A percentile compares a stretch with the other conserved stretches of the same genome.
Conservation (phyloP, 2,113 vertebrate genomes). For the Silurus glanis region DNA sequence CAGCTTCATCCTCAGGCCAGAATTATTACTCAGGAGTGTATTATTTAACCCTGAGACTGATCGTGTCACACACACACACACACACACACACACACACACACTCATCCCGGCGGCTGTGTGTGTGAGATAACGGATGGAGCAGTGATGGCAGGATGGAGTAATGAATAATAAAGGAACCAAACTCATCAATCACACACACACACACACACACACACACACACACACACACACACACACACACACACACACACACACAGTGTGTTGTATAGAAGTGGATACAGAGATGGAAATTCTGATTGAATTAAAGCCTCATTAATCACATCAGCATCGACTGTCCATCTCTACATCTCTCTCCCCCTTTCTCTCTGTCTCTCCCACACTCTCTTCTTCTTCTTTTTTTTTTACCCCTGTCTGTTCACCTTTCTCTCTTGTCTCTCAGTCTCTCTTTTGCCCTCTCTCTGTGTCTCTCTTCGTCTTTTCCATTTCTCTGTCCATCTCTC, state of each 20-base stretch:
- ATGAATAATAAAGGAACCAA: constrained; percentile 23
- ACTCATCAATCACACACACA: constrained; percentile 2
- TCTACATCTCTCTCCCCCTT: background rate
- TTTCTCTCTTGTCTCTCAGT: background rate
- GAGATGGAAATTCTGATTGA: constrained; percentile 87
- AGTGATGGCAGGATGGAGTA: background rate
- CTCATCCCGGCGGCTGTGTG: background rate
- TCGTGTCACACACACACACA: background rate
- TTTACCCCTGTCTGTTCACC: background rate
- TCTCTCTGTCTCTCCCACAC: background rate
- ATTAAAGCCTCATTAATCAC: constrained; percentile 95
- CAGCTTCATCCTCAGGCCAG: background rate
- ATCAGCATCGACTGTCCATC: constrained; percentile 56
- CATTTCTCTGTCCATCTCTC: background rate
- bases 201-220: background rate
- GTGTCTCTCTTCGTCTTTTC: background rate
- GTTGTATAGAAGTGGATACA: constrained; percentile 89
- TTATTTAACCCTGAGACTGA: background rate
- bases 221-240: constrained; percentile 19
- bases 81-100: constrained; percentile 32
- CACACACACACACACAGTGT: constrained; percentile 67
- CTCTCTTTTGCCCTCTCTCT: background rate
- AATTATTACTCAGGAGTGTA: constrained; percentile 11
- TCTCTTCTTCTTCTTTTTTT: background rate
- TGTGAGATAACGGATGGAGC: background rate